These are phyloP conservation scores for Rhinolophus ferrumequinum DNA, from an alignment of 2,113 vertebrate genomes.

Conservation along the genomic window DNA sequence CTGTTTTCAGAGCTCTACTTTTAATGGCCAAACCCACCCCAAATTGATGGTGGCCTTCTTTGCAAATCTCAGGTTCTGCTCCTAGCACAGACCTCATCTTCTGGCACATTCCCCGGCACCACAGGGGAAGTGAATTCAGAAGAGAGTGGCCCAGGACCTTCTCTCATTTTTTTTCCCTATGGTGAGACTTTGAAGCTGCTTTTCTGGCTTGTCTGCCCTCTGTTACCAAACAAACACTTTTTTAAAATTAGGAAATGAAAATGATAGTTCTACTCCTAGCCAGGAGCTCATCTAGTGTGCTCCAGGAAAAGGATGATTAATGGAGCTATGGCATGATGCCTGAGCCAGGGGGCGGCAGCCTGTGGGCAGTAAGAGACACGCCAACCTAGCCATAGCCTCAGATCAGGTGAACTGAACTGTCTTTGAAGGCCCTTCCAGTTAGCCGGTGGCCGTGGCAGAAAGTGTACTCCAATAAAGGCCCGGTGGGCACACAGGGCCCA, in stretches of 20 bases:
- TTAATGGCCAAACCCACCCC: neutral
- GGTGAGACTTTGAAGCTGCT: neutral
- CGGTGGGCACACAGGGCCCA: neutral
- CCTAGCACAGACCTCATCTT: neutral
- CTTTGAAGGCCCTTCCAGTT: neutral
- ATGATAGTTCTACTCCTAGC: constrained; percentile 12
- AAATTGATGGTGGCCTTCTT: neutral
- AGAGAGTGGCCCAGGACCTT: neutral
- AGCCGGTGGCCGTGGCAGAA: constrained; percentile 14
- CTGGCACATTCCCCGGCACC: no score
- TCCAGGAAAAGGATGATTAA: constrained; percentile 66
- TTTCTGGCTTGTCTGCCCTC: neutral
- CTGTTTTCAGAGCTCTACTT: neutral
- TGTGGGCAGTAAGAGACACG: constrained; percentile 7
- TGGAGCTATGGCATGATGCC: constrained; percentile 42
- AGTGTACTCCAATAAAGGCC: neutral
- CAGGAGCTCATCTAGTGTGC: neutral
- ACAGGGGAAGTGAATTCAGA: neutral
- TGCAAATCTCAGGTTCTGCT: neutral
- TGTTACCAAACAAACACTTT: constrained; percentile 55
- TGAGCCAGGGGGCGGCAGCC: constrained; percentile 36
- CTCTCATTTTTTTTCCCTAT: neutral
- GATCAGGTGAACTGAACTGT: constrained; percentile 53
- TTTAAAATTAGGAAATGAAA: constrained; percentile 69
- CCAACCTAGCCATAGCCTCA: neutral